A percentile compares a stretch with the other conserved stretches of the same genome.
Evolutionary conservation across 1,140 invertebrate species (phyloP).

Genomic region (Sycophaga agraensis): DNA sequence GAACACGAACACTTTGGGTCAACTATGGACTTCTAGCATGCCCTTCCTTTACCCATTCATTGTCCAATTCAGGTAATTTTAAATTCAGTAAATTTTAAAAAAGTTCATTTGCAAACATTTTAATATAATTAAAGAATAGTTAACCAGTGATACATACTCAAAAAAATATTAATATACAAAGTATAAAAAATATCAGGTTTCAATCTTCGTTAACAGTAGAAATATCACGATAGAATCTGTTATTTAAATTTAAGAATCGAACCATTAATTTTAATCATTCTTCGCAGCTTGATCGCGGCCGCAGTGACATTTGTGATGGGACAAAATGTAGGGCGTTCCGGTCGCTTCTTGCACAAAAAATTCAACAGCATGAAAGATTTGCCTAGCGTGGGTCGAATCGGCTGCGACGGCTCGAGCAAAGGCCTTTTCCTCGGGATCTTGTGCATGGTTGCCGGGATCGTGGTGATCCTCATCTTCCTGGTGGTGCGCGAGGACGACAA

Average conservation of each 20-base stretch:
- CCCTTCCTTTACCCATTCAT: constrained; percentile 67
- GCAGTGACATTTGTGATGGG: constrained; percentile 67
- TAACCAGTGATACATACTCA: too few relatives aligned
- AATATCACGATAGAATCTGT: too few relatives aligned
- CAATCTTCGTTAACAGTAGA: too few relatives aligned
- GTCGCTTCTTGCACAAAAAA: constrained; percentile 46
- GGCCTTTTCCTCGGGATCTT: constrained; percentile 66
- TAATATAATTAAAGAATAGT: too few relatives aligned
- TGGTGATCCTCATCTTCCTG: constrained; percentile 67
- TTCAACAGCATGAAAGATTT: constrained; percentile 47
- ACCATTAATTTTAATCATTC: too few relatives aligned
- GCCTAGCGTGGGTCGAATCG: constrained; percentile 45
- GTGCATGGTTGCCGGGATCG: constrained; percentile 63
- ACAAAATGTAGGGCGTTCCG: constrained; percentile 59
- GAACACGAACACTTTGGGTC: constrained; percentile 63
- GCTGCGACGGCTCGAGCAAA: constrained; percentile 63
- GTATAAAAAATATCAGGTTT: too few relatives aligned
- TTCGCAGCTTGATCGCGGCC: constrained; percentile 62
- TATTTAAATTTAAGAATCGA: too few relatives aligned
- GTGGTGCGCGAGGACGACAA: constrained; percentile 64
- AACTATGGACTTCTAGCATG: constrained; percentile 64
- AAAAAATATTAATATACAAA: too few relatives aligned
- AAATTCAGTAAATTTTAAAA: too few relatives aligned
- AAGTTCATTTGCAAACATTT: too few relatives aligned
- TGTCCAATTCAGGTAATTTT: constrained; percentile 61